Base-by-base conservation (phyloP, 2,797 vertebrate genomes). In the Euthynnus affinis region DNA sequence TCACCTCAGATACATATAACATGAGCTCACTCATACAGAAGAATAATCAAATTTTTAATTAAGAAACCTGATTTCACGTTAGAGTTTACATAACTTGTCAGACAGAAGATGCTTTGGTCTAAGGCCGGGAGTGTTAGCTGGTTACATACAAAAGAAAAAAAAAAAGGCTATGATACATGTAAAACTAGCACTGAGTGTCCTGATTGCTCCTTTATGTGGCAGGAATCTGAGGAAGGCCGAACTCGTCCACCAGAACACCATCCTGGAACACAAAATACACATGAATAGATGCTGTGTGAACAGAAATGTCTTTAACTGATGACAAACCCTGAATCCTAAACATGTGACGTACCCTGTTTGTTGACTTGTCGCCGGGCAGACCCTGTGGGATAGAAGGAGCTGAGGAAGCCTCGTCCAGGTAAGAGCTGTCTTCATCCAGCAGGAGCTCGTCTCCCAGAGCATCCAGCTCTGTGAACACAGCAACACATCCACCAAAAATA, bases 141-240 rank as follows among this genome's bases (percentile, higher is more conserved):
- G 94, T 90, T 90, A 91, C 88, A 93, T 96, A 92, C 80, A 87
- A 88, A 90, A 90, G 88, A 20, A n/a, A n/a, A 90, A 90, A 88
- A 20, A n/a, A n/a, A 25, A 88, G 59, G 88, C 83, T 91, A 91
- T 95, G 80, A 91, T 92, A 95, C 87, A 94, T 85, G 89, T 80
- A 80, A 93, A 92, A 90, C 49, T 79, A 88, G 76, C 20, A n/a
- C 66, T 23, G 59, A 86, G 78, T 83, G 82, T 80, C 80, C 22
- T 4, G 29, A 65, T 42, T 53, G 74, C 56, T 37, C 74, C 34
- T 46, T 95, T 97, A 99, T 87, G 96, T 96, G 83, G 98, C 98
- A 78, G 98, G 97, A 80, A 99, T 99, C 95, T 99, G 98, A 84
- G 98, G 98, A 89, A 99, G 94, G 83, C 98, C 98, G 71, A 99